These are phyloP conservation scores for Urophycis tenuis DNA, from an alignment of 2,797 vertebrate species.

Conservation along the genomic window DNA sequence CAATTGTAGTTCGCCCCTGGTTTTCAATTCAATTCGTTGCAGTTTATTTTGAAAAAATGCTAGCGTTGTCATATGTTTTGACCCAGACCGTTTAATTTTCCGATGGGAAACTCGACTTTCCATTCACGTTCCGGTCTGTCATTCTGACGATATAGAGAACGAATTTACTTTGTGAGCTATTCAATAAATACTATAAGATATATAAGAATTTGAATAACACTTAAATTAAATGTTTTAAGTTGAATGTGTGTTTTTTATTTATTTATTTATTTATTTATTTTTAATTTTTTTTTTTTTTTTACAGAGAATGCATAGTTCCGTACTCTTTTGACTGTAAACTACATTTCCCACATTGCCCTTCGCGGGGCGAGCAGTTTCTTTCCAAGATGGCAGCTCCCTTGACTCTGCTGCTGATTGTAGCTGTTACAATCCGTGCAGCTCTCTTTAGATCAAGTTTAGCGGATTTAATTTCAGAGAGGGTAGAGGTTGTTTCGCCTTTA, in stretches of 20 bases:
- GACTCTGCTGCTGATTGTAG: conserved; percentile 77
- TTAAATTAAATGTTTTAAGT: background rate
- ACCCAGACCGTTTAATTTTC: conserved; percentile 19
- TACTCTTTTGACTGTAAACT: conserved; percentile 28
- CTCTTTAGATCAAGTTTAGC: conserved; percentile 82
- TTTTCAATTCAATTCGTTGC: background rate
- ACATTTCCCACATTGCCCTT: conserved; percentile 57
- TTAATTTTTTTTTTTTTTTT: too few species aligned
- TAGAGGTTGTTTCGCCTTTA: conserved; percentile 88
- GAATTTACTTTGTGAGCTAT: background rate
- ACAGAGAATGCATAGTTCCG: background rate
- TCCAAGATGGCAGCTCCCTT: conserved; percentile 90
- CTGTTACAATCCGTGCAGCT: conserved; percentile 82
- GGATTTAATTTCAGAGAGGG: conserved; percentile 79
- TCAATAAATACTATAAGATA: too few species aligned
- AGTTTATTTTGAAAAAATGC: background rate
- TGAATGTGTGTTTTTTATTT: background rate
- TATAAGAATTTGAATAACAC: background rate
- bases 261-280: too few species aligned
- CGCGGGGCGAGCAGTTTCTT: conserved; percentile 45
- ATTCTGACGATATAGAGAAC: background rate
- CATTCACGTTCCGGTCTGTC: conserved; percentile 19
- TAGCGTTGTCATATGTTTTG: conserved; percentile 33
- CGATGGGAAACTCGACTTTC: background rate
- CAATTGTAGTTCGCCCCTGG: background rate